phyloP scores from a whole-genome alignment of 2,888 invertebrate species.

The Tenthredo notha region DNA sequence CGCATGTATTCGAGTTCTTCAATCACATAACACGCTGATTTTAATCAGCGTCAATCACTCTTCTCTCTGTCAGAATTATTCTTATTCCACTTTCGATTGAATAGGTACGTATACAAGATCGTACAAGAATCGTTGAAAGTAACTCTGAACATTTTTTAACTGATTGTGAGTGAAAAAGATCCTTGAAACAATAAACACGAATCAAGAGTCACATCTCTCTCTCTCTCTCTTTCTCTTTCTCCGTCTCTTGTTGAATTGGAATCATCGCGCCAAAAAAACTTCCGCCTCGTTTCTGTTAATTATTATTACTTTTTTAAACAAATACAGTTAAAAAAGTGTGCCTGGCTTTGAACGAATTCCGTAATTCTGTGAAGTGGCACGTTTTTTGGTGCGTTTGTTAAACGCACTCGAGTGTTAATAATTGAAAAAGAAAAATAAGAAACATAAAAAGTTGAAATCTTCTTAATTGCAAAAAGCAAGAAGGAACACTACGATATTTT shows the following conservation, averaged over 20 bases:
- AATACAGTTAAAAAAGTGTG: neutral
- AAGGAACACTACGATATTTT: neutral
- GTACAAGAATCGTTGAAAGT: neutral
- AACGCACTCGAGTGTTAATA: neutral
- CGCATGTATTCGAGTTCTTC: neutral
- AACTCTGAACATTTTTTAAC: neutral
- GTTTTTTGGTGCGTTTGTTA: neutral
- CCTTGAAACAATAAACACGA: slow-evolving; percentile 6
- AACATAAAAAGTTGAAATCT: neutral
- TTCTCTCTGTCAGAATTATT: neutral
- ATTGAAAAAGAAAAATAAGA: neutral
- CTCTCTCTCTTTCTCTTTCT: neutral
- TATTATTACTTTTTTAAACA: neutral
- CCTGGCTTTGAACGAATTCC: slow-evolving; percentile 2
- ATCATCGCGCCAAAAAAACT: neutral
- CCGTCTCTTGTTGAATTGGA: neutral
- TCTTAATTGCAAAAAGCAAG: neutral
- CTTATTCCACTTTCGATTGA: neutral
- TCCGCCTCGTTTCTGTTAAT: neutral
- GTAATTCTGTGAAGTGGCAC: neutral
- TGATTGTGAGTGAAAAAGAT: neutral
- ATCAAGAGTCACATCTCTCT: neutral
- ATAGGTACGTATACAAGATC: neutral
- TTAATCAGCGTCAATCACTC: slow-evolving; percentile 16
- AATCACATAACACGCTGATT: neutral